These are phyloP conservation scores for Orientallactaga bullata DNA, from an alignment of 2,113 vertebrate genomes.

Conservation along the genomic window DNA sequence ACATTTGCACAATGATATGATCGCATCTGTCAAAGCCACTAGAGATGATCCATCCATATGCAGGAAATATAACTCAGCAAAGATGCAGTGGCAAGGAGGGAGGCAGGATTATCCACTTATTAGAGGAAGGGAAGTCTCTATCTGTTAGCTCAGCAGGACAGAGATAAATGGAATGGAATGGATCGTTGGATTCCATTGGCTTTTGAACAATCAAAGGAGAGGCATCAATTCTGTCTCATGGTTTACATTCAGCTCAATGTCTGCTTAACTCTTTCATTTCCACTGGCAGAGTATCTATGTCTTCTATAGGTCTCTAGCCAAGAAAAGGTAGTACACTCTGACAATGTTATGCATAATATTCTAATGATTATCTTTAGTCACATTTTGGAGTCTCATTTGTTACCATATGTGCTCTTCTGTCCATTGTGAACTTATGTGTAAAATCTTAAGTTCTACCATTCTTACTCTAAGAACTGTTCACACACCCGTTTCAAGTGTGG, in stretches of 20 bases:
- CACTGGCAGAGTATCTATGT: neutral
- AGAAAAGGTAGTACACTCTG: neutral
- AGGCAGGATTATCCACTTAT: constrained; percentile 71
- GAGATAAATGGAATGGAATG: constrained; percentile 78
- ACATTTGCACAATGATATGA: constrained; percentile 83
- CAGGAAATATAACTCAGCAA: constrained; percentile 80
- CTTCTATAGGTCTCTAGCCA: neutral
- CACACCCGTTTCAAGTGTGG: neutral
- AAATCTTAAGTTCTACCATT: neutral
- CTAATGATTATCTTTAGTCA: constrained; percentile 41
- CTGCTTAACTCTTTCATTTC: constrained; percentile 64
- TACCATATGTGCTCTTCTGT: neutral
- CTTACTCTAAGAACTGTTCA: neutral
- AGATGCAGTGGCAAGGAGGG: constrained; percentile 68
- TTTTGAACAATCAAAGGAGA: constrained; percentile 79
- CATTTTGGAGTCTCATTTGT: constrained; percentile 14
- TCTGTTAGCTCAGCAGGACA: constrained; percentile 73
- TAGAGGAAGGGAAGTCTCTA: constrained; percentile 73
- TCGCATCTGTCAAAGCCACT: constrained; percentile 73
- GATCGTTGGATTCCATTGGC: constrained; percentile 72
- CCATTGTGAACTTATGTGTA: neutral
- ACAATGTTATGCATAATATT: neutral
- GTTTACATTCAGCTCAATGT: constrained; percentile 73
- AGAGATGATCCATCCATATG: constrained; percentile 70
- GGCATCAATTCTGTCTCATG: constrained; percentile 67